Percentiles rank a stretch among this genome's conserved stretches.
phyloP scores from a whole-genome alignment of 92 coral and sea anemone species.

The Epizoanthus scotinus region DNA sequence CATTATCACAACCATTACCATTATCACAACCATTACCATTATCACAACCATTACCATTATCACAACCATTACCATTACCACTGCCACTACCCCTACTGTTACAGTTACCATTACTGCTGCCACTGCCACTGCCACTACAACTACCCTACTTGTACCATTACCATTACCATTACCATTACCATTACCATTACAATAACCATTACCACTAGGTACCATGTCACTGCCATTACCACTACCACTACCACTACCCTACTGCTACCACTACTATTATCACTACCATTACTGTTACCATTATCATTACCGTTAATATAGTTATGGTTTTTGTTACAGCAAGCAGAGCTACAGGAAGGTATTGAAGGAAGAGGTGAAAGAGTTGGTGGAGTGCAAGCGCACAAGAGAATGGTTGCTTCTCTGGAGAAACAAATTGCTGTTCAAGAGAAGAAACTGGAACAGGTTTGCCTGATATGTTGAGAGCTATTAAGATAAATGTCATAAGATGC shows the following conservation, averaged over 20 bases:
- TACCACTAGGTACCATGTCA: neutral
- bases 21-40: too few species aligned
- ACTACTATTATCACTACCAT: neutral
- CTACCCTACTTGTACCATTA: too few species aligned
- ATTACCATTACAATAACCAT: too few species aligned
- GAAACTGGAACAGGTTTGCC: conserved; percentile 81
- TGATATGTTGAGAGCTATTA: too few species aligned
- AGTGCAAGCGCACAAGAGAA: conserved; percentile 92
- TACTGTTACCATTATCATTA: neutral
- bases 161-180: too few species aligned
- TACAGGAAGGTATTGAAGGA: conserved; percentile 89
- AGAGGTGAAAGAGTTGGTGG: conserved; percentile 93
- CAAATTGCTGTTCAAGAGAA: conserved; percentile 93
- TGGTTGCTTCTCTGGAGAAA: conserved; percentile 92
- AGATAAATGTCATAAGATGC: neutral
- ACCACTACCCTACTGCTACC: neutral
- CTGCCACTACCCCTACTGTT: too few species aligned
- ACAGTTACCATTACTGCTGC: too few species aligned
- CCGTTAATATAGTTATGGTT: neutral
- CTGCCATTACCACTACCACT: neutral
- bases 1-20: too few species aligned
- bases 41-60: too few species aligned
- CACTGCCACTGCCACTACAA: too few species aligned
- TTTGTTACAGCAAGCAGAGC: conserved; percentile 87
- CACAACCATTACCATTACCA: neutral